Percentiles rank a stretch among this genome's conserved stretches.
Conservation (phyloP, 1,140 invertebrate genomes). For the Homalodisca vitripennis region DNA sequence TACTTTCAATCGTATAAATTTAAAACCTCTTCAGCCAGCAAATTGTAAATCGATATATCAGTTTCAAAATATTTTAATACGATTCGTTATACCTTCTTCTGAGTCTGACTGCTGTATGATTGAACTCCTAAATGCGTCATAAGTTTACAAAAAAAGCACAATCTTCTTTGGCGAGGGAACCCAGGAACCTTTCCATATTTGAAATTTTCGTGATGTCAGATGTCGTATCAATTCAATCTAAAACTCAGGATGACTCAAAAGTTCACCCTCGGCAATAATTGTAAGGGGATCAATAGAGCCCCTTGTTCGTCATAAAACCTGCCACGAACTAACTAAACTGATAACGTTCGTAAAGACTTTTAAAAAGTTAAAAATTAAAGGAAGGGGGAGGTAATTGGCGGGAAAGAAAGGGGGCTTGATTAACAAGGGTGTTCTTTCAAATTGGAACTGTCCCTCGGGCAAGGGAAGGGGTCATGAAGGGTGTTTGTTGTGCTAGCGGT, state of each 20-base stretch:
- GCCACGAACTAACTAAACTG: conserved; percentile 22
- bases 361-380: conserved; percentile 22
- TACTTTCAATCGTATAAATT: too few species aligned
- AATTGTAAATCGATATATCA: too few species aligned
- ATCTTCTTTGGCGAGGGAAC: too few species aligned
- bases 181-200: too few species aligned
- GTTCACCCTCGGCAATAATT: conserved; percentile 14
- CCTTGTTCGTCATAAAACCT: neutral
- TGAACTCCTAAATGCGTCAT: too few species aligned
- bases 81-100: too few species aligned
- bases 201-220: too few species aligned
- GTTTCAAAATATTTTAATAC: too few species aligned
- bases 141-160: too few species aligned
- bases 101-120: too few species aligned
- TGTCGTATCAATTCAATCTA: neutral
- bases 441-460: conserved; percentile 5
- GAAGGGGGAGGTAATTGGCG: conserved; percentile 14
- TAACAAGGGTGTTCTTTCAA: conserved; percentile 16
- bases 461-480: neutral
- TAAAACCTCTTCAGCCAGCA: too few species aligned
- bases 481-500: neutral
- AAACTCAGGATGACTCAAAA: neutral
- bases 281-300: neutral
- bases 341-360: conserved; percentile 25
- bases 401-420: conserved; percentile 25